Evolutionary conservation across 2,888 invertebrate genomes (phyloP).

Genomic region (Hylaea fasciaria): DNA sequence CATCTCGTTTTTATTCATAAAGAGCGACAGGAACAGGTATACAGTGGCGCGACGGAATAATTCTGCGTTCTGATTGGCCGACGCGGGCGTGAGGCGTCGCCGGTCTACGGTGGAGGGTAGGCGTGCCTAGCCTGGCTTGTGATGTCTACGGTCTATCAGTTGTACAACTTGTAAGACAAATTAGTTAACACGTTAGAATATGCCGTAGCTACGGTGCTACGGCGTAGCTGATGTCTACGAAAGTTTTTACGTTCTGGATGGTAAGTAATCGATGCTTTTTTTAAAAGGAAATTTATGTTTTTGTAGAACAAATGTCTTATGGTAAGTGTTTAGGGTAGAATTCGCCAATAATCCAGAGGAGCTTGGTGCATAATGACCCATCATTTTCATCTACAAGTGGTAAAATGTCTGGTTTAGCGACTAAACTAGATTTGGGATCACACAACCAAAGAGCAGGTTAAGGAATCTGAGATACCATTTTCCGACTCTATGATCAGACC

Average conservation of each 20-base stretch:
- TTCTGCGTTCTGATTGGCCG: conserved; percentile 76
- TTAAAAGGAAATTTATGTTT: background rate
- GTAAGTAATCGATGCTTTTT: background rate
- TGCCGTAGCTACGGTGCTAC: conserved; percentile 65
- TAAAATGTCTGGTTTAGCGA: too few relatives aligned
- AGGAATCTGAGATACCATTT: too few relatives aligned
- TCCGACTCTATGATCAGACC: too few relatives aligned
- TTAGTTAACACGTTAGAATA: conserved; percentile 62
- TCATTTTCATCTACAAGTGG: too few relatives aligned
- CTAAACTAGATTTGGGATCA: too few relatives aligned
- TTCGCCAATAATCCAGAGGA: too few relatives aligned
- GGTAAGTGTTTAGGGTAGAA: too few relatives aligned
- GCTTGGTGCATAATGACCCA: too few relatives aligned
- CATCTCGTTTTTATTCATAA: conserved; percentile 41
- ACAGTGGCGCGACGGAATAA: conserved; percentile 60
- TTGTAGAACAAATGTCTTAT: background rate
- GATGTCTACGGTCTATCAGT: too few relatives aligned
- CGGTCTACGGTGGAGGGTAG: conserved; percentile 67
- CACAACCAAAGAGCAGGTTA: too few relatives aligned
- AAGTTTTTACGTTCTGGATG: conserved; percentile 1
- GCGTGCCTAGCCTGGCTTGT: conserved; percentile 77
- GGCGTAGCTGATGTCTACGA: conserved; percentile 65
- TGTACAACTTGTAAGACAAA: conserved; percentile 57
- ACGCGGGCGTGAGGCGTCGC: conserved; percentile 72
- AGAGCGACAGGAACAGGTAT: conserved; percentile 72